Evolutionary conservation across 30 jellyfish, hydroid and myxozoan species (phyloP), one percentile per base, ranked within the genome.

Genomic region (Pseudorhiza aurosa): DNA sequence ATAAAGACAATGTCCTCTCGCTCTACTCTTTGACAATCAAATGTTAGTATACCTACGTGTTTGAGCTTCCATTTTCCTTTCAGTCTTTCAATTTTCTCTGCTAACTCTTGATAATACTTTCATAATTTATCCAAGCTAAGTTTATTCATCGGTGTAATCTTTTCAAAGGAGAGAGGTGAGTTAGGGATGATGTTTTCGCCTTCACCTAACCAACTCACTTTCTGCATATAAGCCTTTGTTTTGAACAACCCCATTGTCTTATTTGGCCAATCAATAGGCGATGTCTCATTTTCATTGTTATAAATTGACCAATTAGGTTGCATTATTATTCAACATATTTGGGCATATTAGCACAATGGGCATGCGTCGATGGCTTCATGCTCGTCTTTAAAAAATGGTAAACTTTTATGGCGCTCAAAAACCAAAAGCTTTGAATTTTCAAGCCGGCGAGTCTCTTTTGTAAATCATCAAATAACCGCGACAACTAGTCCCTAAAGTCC

Each of bases 311-410:
- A 77, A 77, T 49, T 53, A 77, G 27, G 22, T 11, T 12, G 65
- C 47, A 11, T 28, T 31, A 17, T 21, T 9, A 17, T 0, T 17
- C n/a, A 46, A 43, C 89, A 77, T 60, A 80, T 80, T 80, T 80
- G 91, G 91, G 91, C 80, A 80, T 80, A 80, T 47, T 55, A 62
- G 76, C 58, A 64, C 84, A 80, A 50, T 42, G 82, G 77, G 77
- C 91, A 65, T 80, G 91, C 91, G 82, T 65, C 91, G 60, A 80
- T 51, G 84, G 90, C 90, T 65, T 59, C 91, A 62, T 63, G 81
- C 0, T 65, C 91, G 67, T 65, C 81, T 65, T 47, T 84, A 80
- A 80, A 80, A 80, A 80, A 80, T 77, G 91, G 82, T 80, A 72
- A 80, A 80, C 49, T 49, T 80, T 80, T 46, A 55, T 80, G 91